Evolutionary conservation across 2,888 invertebrate species (phyloP).

Genomic region (Lacanobia oleracea): DNA sequence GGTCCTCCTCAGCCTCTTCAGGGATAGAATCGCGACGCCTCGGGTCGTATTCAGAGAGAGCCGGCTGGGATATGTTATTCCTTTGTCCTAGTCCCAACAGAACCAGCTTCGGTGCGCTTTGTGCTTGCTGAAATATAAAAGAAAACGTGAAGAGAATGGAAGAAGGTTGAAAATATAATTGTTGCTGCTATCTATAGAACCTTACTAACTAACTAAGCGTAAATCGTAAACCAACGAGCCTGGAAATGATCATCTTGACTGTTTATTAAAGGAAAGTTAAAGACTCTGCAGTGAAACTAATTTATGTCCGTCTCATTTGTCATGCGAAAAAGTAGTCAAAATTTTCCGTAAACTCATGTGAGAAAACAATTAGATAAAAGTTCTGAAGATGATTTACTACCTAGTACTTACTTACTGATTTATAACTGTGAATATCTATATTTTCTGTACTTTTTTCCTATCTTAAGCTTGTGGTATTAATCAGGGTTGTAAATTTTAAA

Average conservation of each 20-base stretch:
- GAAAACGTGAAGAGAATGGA: neutral
- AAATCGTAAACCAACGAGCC: too few species aligned
- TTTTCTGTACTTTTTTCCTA: constrained; percentile 52
- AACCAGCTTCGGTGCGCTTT: constrained; percentile 92
- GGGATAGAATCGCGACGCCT: constrained; percentile 91
- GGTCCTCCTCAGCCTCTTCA: constrained; percentile 90
- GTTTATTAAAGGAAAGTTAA: neutral
- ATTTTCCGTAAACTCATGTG: neutral
- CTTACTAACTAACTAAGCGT: too few species aligned
- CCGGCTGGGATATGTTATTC: constrained; percentile 92
- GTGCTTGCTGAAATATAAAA: constrained; percentile 85
- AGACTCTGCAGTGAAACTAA: neutral
- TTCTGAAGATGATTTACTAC: constrained; percentile 42
- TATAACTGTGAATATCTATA: constrained; percentile 34
- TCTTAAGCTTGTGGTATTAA: constrained; percentile 62
- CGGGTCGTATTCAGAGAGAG: constrained; percentile 90
- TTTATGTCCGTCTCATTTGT: neutral
- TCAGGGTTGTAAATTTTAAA: constrained; percentile 80
- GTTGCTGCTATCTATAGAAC: too few species aligned
- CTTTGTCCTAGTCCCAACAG: constrained; percentile 86
- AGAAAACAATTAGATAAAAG: constrained; percentile 31
- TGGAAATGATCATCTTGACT: neutral
- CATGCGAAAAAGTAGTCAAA: constrained; percentile 3
- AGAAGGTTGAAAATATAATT: too few species aligned
- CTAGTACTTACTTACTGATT: constrained; percentile 45